Evolutionary conservation across 2,113 vertebrate genomes (phyloP).

Genomic region (Aspiorhynchus laticeps): DNA sequence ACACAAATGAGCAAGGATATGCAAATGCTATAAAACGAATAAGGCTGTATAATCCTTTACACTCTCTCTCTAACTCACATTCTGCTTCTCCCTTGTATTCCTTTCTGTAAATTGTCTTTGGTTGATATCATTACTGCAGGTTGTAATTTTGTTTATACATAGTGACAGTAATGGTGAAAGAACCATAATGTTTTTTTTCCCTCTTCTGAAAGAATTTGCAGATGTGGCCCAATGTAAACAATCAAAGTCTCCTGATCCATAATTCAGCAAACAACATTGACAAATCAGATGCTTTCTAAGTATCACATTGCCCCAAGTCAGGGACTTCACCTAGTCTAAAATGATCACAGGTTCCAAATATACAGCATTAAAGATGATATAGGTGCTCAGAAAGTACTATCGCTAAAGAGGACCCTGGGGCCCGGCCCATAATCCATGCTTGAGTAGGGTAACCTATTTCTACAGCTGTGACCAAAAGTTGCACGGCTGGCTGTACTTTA

Average conservation of each 20-base stretch:
- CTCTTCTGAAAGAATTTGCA: background rate
- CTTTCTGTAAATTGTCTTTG: background rate
- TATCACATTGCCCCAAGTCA: background rate
- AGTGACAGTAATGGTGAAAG: background rate
- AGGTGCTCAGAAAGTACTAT: background rate
- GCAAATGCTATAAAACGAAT: background rate
- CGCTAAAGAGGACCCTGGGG: background rate
- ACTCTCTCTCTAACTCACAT: background rate
- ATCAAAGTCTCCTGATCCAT: background rate
- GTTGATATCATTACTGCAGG: background rate
- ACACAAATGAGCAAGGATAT: constrained; percentile 27
- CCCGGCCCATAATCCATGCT: background rate
- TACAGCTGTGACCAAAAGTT: background rate
- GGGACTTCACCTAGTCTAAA: background rate
- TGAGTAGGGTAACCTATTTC: background rate
- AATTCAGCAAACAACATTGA: background rate
- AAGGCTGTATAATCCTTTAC: background rate
- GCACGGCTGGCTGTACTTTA: background rate
- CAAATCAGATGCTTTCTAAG: background rate
- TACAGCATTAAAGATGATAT: background rate
- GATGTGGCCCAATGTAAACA: background rate
- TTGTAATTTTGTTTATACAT: background rate
- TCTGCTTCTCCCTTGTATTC: background rate
- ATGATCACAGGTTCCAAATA: background rate
- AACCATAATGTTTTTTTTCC: no score